These are phyloP conservation scores for Hypercompe scribonia DNA, from an alignment of 2,888 invertebrate species.

Conservation along the genomic window DNA sequence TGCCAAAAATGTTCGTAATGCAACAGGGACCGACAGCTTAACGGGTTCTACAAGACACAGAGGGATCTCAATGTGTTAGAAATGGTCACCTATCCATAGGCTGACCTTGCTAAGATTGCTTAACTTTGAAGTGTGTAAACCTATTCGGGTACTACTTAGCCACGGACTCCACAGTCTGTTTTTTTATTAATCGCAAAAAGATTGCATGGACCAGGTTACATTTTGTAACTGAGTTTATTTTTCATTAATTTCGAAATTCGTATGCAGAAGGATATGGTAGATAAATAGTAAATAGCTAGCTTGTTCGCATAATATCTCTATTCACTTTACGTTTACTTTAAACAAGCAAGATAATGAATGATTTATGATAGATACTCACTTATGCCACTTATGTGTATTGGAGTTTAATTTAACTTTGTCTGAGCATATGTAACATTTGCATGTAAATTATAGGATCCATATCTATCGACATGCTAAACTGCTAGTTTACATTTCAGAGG, in stretches of 20 bases:
- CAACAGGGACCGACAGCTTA: no score
- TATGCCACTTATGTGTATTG: background rate
- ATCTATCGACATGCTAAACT: background rate
- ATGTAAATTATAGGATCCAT: background rate
- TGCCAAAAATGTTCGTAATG: no score
- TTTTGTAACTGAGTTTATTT: background rate
- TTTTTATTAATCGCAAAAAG: background rate
- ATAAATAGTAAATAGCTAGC: background rate
- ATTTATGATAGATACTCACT: constrained; percentile 3
- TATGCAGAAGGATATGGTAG: background rate
- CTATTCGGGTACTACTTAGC: no score
- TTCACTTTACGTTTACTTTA: constrained; percentile 30
- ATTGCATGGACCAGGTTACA: background rate
- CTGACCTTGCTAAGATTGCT: no score
- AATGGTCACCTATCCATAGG: no score
- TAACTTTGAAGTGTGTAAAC: no score
- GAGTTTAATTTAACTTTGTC: background rate
- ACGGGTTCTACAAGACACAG: no score
- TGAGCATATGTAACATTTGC: background rate
- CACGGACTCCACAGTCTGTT: background rate
- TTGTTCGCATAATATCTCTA: constrained; percentile 31
- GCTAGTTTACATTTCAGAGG: no score
- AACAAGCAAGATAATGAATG: constrained; percentile 15
- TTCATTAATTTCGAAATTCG: background rate
- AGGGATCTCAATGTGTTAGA: no score